phyloP scores from a whole-genome alignment of 2,888 invertebrate species.

The Apamea crenata region DNA sequence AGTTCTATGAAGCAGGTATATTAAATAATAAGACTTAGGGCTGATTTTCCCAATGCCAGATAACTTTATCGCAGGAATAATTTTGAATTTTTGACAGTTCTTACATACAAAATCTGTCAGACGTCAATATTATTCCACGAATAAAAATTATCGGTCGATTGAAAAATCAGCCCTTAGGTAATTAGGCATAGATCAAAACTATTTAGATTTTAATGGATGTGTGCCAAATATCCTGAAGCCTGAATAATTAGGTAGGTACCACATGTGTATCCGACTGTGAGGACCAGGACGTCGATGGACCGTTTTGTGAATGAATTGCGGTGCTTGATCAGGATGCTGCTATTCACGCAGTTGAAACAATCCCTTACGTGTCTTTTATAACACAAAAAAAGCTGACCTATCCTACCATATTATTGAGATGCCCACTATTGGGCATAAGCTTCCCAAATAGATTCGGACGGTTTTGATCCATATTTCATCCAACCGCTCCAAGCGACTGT shows the following conservation, averaged over 20 bases:
- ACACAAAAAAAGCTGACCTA: too few relatives aligned
- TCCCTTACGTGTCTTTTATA: neutral
- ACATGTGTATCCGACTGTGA: too few relatives aligned
- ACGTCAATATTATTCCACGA: too few relatives aligned
- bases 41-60: too few relatives aligned
- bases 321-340: neutral
- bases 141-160: too few relatives aligned
- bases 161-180: too few relatives aligned
- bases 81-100: too few relatives aligned
- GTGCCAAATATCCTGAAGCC: neutral
- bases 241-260: neutral
- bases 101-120: too few relatives aligned
- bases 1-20: neutral
- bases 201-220: neutral
- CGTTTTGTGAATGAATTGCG: neutral
- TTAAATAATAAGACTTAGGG: neutral
- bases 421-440: neutral
- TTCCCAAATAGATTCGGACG: neutral
- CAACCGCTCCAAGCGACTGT: neutral
- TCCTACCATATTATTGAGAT: neutral
- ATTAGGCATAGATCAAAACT: neutral
- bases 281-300: neutral
- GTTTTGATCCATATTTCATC: neutral
- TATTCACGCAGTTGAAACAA: neutral
- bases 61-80: too few relatives aligned